phyloP scores from a whole-genome alignment of 2,113 vertebrate species.

The Apodemus sylvaticus region DNA sequence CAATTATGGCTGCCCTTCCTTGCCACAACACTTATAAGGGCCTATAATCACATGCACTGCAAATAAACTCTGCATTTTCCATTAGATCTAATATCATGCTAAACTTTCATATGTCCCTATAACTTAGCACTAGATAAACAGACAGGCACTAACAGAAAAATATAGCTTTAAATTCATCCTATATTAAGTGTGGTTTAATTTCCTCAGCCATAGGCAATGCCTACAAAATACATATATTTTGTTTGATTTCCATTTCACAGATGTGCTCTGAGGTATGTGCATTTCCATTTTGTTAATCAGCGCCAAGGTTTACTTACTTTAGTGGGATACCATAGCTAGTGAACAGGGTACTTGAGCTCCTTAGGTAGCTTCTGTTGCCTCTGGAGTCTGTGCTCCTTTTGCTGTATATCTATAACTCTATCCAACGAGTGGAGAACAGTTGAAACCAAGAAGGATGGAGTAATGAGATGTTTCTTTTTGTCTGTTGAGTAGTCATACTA shows the following conservation, averaged over 20 bases:
- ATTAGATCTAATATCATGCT: neutral
- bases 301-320: slow-evolving; percentile 22
- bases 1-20: neutral
- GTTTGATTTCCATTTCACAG: neutral
- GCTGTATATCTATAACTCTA: neutral
- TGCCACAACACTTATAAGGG: neutral
- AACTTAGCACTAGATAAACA: neutral
- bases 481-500: neutral
- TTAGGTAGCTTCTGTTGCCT: neutral
- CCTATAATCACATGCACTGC: neutral
- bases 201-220: neutral
- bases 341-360: neutral
- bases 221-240: neutral
- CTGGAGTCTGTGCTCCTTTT: neutral
- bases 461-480: neutral
- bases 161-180: neutral
- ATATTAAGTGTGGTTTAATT: neutral
- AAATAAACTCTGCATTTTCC: neutral
- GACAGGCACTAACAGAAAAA: neutral
- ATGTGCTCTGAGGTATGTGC: neutral
- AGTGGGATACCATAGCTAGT: neutral
- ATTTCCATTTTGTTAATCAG: neutral
- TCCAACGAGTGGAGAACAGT: neutral
- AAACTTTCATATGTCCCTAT: neutral
- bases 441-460: neutral